Percentiles rank a stretch among this genome's conserved stretches.
These are phyloP conservation scores for Lydus trimaculatus DNA, from an alignment of 2,888 invertebrate species.

Conservation along the genomic window DNA sequence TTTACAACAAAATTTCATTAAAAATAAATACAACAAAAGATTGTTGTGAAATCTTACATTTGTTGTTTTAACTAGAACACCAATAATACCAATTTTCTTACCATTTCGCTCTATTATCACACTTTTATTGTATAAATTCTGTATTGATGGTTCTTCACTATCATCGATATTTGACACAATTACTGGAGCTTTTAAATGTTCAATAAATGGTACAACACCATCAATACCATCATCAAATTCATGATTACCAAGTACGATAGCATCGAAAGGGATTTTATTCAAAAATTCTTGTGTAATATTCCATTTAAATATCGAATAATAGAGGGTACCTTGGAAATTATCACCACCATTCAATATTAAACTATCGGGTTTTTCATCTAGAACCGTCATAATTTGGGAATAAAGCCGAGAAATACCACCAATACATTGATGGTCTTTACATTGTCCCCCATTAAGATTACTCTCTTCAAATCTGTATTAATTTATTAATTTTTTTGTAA, in stretches of 20 bases:
- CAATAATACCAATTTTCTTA: conserved; percentile 79
- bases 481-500: no score
- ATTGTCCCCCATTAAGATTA: conserved; percentile 64
- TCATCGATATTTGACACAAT: conserved; percentile 80
- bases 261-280: conserved; percentile 66
- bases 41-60: conserved; percentile 66
- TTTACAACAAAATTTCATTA: not conserved
- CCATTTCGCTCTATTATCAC: conserved; percentile 68
- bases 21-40: not conserved
- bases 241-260: conserved; percentile 84
- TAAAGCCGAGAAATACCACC: conserved; percentile 73
- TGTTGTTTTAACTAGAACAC: conserved; percentile 75
- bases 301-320: conserved; percentile 74
- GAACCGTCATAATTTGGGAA: conserved; percentile 60
- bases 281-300: conserved; percentile 28
- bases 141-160: conserved; percentile 69
- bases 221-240: conserved; percentile 82
- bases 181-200: conserved; percentile 70
- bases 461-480: conserved; percentile 65
- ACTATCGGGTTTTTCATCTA: conserved; percentile 11
- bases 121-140: conserved; percentile 70
- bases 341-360: conserved; percentile 76
- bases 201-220: conserved; percentile 76
- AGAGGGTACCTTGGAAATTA: conserved; percentile 83
- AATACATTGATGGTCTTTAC: conserved; percentile 66